phyloP scores from a whole-genome alignment of 2,888 invertebrate species.

The Leucania comma region DNA sequence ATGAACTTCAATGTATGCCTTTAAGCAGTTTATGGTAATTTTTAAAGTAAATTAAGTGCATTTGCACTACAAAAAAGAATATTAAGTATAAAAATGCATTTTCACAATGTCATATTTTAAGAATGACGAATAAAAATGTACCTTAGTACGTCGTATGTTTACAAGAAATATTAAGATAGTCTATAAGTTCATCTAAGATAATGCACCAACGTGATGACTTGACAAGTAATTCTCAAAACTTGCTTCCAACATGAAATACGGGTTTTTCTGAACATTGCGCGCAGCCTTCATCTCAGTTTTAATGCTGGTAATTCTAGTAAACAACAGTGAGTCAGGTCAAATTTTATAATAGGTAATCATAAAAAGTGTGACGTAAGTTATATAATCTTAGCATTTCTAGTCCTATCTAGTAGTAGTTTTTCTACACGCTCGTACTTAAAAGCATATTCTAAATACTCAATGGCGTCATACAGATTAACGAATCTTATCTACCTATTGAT shows the following conservation, averaged over 20 bases:
- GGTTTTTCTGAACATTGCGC: conserved; percentile 16
- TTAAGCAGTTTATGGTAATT: background rate
- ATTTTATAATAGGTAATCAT: conserved; percentile 26
- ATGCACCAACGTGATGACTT: conserved; percentile 34
- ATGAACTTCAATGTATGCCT: background rate
- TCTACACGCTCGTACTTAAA: conserved; percentile 48
- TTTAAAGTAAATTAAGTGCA: background rate
- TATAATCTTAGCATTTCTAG: conserved; percentile 37
- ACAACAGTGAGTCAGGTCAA: conserved; percentile 39
- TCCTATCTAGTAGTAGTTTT: conserved; percentile 33
- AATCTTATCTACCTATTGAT: conserved; percentile 80
- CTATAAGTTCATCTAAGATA: conserved; percentile 44
- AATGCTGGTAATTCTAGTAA: conserved; percentile 24
- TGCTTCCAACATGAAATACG: conserved; percentile 16
- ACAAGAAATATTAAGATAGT: conserved; percentile 9
- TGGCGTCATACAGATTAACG: conserved; percentile 79
- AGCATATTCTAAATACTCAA: conserved; percentile 68
- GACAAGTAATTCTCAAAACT: conserved; percentile 30
- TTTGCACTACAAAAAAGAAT: background rate
- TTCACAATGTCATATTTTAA: background rate
- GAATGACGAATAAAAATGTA: background rate
- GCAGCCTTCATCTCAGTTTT: conserved; percentile 30
- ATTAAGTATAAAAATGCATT: background rate
- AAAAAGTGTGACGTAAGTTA: conserved; percentile 50
- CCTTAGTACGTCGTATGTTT: background rate